Conservation (phyloP, 2,113 vertebrate genomes). For the Pagrus major region DNA sequence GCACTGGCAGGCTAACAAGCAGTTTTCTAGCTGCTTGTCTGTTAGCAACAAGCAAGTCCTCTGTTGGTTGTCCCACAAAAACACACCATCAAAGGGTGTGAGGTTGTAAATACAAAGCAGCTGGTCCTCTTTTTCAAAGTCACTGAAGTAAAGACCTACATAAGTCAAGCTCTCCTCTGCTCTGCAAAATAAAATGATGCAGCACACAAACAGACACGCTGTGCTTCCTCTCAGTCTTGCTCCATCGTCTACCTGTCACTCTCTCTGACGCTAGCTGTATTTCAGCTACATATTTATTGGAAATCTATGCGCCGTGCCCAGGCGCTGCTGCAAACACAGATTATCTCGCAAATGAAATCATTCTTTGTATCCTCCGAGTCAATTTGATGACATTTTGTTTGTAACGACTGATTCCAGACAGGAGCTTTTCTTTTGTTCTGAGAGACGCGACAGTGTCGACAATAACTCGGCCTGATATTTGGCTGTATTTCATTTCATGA, state of each 20-base stretch:
- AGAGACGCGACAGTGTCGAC: constrained; percentile 1
- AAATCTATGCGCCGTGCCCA: constrained; percentile 38
- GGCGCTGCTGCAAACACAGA: constrained; percentile 28
- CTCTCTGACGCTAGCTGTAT: constrained; percentile 9
- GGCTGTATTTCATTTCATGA: background rate
- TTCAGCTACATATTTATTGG: constrained; percentile 52
- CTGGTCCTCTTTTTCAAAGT: background rate
- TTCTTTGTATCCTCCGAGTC: constrained; percentile 7
- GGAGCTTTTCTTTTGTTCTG: constrained; percentile 25
- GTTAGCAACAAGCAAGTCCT: background rate
- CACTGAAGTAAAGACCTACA: constrained; percentile 4
- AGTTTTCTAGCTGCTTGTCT: background rate
- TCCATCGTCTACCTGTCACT: constrained; percentile 1
- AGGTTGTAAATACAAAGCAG: constrained; percentile 13
- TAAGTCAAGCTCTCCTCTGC: background rate
- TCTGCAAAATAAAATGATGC: background rate
- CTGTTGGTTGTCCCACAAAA: background rate
- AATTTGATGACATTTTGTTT: constrained; percentile 24
- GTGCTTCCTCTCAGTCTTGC: background rate
- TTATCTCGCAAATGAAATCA: constrained; percentile 42
- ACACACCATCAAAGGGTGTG: background rate
- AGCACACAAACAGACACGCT: constrained; percentile 5
- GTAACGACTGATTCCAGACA: constrained; percentile 16
- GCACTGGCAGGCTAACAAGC: background rate
- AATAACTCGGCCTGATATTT: background rate